Base-by-base conservation (phyloP, 2,888 invertebrate species). In the Leptarthrus brevirostris region DNA sequence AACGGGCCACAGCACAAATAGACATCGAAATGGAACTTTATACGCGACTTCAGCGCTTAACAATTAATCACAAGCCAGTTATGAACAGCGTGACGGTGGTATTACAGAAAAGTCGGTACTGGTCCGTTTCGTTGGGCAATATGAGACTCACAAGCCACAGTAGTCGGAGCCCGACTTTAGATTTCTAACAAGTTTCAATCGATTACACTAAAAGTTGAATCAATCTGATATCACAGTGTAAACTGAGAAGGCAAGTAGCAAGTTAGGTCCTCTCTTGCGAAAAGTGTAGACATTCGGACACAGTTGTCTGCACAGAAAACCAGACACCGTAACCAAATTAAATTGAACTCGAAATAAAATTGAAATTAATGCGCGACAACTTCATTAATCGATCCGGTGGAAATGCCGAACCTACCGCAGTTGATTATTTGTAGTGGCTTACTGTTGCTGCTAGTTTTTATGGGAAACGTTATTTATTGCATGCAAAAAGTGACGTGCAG, bases 361-460 rank as follows among this genome's bases (percentile, higher is more conserved):
- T 52, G 20, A 69, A 69, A 69, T 69, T 52, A 69, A 69, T 52
- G 52, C 69, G 34, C 26, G 69, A 69, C 69, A 69, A 69, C 69
- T 69, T 69, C 69, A 69, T 69, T 69, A 69, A 52, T 18, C 69
- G 69, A 30, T 8, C 5, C 8, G 52, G 6, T n/a, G 52, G 8
- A 20, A 52, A 18, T 18, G 2, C 18, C 22, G 52, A 52, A 20
- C 18, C 52, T 8, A 22, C 52, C 18, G 52, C 52, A 52, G 52
- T 20, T 18, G 52, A 18, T 52, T 52, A 52, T 52, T 69, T 69
- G 52, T 30, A 52, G 69, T 52, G 52, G 30, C 52, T 69, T 69
- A 52, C 49, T 22, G 22, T 14, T 26, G 69, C 30, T 34, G 69
- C 52, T 52, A 69, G 69, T 69, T 69, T 69, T 69, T 69, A 69